Base-by-base conservation (phyloP, 2,113 vertebrate species). In the Alaudala cheleensis region DNA sequence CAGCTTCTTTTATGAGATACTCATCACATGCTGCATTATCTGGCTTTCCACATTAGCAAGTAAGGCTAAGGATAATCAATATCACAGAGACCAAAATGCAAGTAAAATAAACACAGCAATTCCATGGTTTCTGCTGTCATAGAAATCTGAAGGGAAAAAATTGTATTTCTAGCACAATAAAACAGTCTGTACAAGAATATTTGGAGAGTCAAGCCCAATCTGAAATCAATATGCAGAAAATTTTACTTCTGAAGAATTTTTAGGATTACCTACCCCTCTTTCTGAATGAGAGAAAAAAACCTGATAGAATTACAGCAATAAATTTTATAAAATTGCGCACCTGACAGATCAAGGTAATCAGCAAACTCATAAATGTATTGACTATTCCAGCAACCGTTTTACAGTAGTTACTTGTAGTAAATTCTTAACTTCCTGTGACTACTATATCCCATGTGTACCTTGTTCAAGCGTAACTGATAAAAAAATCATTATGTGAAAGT, bases 81-180 rank as follows among this genome's bases (percentile, higher is more conserved):
- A 97, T 45, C 94, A 96, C 86, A 96, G 72, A 92, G 92, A 96
- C 89, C 88, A 97, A 96, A 96, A 95, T 56, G 90, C 88, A 96
- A 96, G 93, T 90, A 96, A 91, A 97, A 96, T 91, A 97, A 96
- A 97, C 88, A 80, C 45, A 87, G 84, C 74, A 93, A 66, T 92
- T 86, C 76, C 57, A 93, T 12, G 86, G 82, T 88, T 97, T 96
- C 97, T 94, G 90, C 95, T 96, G 83, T 92, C 80, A 97, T 76
- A 91, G 96, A 96, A 97, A 97, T 95, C 97, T 97, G 97, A 98
- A 98, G 97, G 97, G 98, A 98, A 98, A 85, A 64, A 97, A 83
- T 80, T 56, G 58, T 79, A 92, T 87, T 82, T 71, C 60, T 90
- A 57, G 53, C 62, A 91, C 20, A 81, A 51, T 44, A 44, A 74